Percentiles rank a stretch among this genome's conserved stretches.
These are phyloP conservation scores for Carcharodon carcharias DNA, from an alignment of 2,797 vertebrate species.

Conservation along the genomic window DNA sequence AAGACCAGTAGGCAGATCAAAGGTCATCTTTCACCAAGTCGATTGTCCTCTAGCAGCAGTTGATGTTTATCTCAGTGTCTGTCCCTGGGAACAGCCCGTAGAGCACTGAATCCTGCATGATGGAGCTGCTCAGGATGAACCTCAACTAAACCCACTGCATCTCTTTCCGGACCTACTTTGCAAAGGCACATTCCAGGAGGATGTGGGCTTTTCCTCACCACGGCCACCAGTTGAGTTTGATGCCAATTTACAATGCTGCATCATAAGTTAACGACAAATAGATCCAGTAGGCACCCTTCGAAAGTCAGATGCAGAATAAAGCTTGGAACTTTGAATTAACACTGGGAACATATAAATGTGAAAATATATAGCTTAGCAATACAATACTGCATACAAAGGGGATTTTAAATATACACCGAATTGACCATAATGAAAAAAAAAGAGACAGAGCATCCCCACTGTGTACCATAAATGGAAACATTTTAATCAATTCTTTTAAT, in stretches of 20 bases:
- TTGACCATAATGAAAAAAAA: background rate
- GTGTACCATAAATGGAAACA: background rate
- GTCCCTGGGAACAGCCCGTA: too few species aligned
- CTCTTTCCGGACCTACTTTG: too few species aligned
- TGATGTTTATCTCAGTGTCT: too few species aligned
- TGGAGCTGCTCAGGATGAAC: too few species aligned
- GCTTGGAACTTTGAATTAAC: background rate
- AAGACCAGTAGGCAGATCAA: too few species aligned
- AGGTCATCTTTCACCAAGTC: too few species aligned
- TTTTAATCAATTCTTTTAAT: slow-evolving; percentile 14
- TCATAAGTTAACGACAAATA: background rate
- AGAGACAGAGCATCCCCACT: background rate
- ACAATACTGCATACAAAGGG: background rate
- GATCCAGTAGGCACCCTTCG: background rate
- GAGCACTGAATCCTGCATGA: too few species aligned
- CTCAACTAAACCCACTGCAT: too few species aligned
- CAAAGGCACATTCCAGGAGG: background rate
- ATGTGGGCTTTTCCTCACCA: too few species aligned
- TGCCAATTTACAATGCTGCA: background rate
- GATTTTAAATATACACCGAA: background rate
- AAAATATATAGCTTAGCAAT: background rate
- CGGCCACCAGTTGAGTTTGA: background rate
- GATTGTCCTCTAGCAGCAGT: too few species aligned
- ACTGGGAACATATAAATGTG: background rate
- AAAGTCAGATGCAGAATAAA: background rate